Conservation (phyloP, 2,888 invertebrate genomes). For the Drosophila pegasa region DNA sequence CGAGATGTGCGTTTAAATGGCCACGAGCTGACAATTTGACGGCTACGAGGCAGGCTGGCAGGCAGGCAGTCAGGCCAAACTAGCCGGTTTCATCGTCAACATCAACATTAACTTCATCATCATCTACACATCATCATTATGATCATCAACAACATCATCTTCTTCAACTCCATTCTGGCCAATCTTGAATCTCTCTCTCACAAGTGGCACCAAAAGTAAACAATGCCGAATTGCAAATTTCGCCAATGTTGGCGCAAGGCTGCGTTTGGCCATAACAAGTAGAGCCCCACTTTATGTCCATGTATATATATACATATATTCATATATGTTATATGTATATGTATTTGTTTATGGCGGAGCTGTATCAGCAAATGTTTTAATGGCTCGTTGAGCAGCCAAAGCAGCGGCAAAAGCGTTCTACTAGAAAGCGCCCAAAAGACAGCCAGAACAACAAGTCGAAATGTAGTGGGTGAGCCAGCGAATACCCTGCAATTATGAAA, state of each 20-base stretch:
- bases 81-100: conserved; percentile 38
- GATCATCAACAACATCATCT: not conserved
- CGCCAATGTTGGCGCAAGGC: conserved; percentile 45
- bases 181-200: conserved; percentile 11
- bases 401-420: conserved; percentile 60
- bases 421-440: conserved; percentile 42
- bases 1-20: conserved; percentile 53
- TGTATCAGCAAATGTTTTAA: conserved; percentile 75
- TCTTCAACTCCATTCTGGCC: conserved; percentile 5
- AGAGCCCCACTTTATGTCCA: conserved; percentile 10
- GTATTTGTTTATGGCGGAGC: conserved; percentile 46
- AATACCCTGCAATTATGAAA: conserved; percentile 12
- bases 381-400: conserved; percentile 68
- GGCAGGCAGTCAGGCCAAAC: conserved; percentile 19
- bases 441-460: conserved; percentile 4
- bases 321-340: conserved; percentile 1
- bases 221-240: conserved; percentile 74
- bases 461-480: not conserved
- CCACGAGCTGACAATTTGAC: conserved; percentile 56
- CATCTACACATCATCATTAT: not conserved
- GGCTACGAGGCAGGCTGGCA: conserved; percentile 50
- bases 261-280: conserved; percentile 41
- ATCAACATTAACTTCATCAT: not conserved
- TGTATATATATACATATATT: conserved; percentile 6
- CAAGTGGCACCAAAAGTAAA: conserved; percentile 56